Evolutionary conservation across 2,888 invertebrate species (phyloP).

Genomic region (Copidosoma aretas): DNA sequence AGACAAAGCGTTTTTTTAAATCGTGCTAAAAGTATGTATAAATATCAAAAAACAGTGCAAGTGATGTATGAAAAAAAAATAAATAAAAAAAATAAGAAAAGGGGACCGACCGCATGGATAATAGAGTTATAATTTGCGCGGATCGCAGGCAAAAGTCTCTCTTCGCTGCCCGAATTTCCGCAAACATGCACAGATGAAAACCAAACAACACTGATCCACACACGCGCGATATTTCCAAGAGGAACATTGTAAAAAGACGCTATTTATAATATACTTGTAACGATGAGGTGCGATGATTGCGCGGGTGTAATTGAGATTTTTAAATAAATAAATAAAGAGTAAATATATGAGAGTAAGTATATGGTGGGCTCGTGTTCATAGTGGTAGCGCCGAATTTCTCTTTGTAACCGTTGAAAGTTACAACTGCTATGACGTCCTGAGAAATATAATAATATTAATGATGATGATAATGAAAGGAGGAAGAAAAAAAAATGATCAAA

Average conservation of each 20-base stretch:
- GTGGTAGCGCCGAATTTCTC: too few species aligned
- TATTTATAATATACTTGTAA: conserved; percentile 18
- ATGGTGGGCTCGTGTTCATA: too few species aligned
- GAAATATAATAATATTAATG: too few species aligned
- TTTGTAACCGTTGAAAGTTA: background rate
- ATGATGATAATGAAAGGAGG: background rate
- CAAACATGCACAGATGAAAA: conserved; percentile 1
- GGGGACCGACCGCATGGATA: conserved; percentile 6
- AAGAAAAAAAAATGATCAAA: background rate
- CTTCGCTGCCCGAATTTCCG: conserved; percentile 15
- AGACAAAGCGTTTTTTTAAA: too few species aligned
- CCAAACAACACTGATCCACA: too few species aligned
- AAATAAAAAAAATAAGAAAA: conserved; percentile 11
- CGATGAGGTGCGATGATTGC: conserved; percentile 14
- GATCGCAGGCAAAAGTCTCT: conserved; percentile 12
- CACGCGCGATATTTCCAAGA: conserved; percentile 18
- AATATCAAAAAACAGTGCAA: conserved; percentile 20
- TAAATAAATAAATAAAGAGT: background rate
- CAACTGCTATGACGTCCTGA: background rate
- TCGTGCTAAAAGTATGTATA: too few species aligned
- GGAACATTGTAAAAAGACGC: conserved; percentile 31
- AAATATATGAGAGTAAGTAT: conserved; percentile 4
- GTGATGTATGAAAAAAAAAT: conserved; percentile 16
- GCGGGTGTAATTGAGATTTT: conserved; percentile 32
- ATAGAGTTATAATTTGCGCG: background rate